Evolutionary conservation across 2,113 vertebrate species (phyloP).

Genomic region (Nerophis ophidion): DNA sequence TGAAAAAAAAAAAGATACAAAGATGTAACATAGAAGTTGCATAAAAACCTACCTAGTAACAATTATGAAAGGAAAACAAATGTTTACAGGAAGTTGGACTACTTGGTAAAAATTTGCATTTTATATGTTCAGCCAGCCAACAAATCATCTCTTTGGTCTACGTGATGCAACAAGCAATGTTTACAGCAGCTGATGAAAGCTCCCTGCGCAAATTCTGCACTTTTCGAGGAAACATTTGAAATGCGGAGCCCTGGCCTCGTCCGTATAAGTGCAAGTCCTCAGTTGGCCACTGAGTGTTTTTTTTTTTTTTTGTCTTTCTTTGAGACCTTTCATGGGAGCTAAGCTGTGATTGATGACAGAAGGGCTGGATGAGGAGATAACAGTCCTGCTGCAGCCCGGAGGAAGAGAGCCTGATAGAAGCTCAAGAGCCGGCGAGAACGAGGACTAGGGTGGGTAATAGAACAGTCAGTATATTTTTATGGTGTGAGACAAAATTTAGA

Average conservation of each 20-base stretch:
- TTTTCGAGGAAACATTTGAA: constrained; percentile 53
- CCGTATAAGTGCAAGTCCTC: constrained; percentile 31
- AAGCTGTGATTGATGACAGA: constrained; percentile 61
- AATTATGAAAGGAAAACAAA: not conserved
- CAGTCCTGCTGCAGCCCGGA: constrained; percentile 51
- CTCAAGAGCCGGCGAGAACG: constrained; percentile 24
- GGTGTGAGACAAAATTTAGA: constrained; percentile 1
- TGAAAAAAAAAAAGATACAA: too few relatives aligned
- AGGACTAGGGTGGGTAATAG: constrained; percentile 11
- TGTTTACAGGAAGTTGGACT: not conserved
- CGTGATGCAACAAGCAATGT: constrained; percentile 35
- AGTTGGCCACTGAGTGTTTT: constrained; percentile 50
- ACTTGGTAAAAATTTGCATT: not conserved
- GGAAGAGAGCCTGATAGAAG: constrained; percentile 36
- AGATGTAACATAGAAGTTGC: too few relatives aligned
- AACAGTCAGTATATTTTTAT: constrained; percentile 11
- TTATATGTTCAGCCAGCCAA: constrained; percentile 22
- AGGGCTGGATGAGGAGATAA: constrained; percentile 65
- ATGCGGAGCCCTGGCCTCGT: constrained; percentile 25
- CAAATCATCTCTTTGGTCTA: constrained; percentile 19
- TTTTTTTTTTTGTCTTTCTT: constrained; percentile 32
- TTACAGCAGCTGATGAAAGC: constrained; percentile 37
- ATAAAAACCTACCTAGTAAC: too few relatives aligned
- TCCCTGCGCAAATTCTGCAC: constrained; percentile 30
- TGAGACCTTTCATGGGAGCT: constrained; percentile 32